Percentiles rank a stretch among this genome's conserved stretches.
These are phyloP conservation scores for Cavia porcellus DNA, from an alignment of 2,113 vertebrate species.

Conservation along the genomic window DNA sequence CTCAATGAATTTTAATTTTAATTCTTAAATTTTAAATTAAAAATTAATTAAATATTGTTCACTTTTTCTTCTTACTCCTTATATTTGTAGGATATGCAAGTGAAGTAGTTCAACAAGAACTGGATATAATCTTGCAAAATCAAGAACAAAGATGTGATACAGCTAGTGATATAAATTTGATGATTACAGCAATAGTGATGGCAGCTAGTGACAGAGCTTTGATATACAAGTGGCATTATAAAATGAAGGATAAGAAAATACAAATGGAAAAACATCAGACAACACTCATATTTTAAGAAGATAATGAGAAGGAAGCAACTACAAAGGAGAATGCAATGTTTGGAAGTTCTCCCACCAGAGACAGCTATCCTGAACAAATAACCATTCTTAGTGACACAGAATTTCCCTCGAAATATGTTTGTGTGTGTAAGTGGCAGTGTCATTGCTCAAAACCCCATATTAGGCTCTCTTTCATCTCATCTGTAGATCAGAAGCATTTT, in stretches of 20 bases:
- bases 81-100: not conserved
- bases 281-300: not conserved
- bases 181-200: not conserved
- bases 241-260: not conserved
- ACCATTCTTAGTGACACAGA: slow-evolving; percentile 8
- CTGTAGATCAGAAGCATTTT: slow-evolving; percentile 18
- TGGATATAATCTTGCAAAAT: not conserved
- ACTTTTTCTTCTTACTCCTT: not conserved
- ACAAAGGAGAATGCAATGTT: not conserved
- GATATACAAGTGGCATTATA: not conserved
- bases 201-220: not conserved
- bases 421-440: not conserved
- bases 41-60: not conserved
- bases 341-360: not conserved
- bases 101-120: not conserved
- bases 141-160: not conserved
- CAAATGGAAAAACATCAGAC: not conserved
- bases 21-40: not conserved
- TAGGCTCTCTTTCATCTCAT: slow-evolving; percentile 44
- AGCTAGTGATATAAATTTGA: not conserved
- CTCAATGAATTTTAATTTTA: not conserved
- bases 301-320: not conserved
- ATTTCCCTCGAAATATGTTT: not conserved
- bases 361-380: slow-evolving; percentile 5
- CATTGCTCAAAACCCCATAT: slow-evolving; percentile 54